Evolutionary conservation across 2,113 vertebrate species (phyloP).

Genomic region (Lepidothrix coronata): DNA sequence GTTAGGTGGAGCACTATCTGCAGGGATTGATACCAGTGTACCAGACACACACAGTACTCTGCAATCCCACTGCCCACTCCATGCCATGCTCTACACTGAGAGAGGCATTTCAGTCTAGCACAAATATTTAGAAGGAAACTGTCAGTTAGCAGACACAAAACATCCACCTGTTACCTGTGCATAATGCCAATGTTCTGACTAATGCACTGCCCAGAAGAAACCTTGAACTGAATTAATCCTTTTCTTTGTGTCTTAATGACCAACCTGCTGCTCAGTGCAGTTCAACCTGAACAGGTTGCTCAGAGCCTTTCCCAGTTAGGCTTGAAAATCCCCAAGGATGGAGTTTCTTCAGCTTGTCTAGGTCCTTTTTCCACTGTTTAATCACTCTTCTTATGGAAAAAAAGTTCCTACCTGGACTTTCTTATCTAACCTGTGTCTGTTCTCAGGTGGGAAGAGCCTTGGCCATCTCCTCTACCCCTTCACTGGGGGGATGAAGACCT

Average conservation of each 20-base stretch:
- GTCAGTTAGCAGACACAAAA: not conserved
- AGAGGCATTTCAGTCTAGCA: not conserved
- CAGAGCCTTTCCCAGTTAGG: not conserved
- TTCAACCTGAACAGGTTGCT: not conserved
- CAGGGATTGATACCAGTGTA: not conserved
- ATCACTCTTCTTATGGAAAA: not conserved
- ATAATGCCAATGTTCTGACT: fast-evolving
- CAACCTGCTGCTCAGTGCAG: not conserved
- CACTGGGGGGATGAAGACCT: not conserved
- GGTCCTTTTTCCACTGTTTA: not conserved
- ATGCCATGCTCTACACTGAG: fast-evolving
- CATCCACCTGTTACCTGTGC: no score
- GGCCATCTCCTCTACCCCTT: not conserved
- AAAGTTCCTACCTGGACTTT: not conserved
- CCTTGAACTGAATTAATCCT: not conserved
- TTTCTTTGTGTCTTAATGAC: not conserved
- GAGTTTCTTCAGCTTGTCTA: not conserved
- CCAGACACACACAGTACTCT: not conserved
- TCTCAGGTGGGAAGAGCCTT: not conserved
- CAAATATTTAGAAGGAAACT: not conserved
- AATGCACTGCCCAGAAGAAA: not conserved
- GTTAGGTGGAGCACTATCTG: not conserved
- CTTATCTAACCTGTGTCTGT: not conserved
- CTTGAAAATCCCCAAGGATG: not conserved
- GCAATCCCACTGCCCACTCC: not conserved